These are phyloP conservation scores for Sylvietta virens DNA, from an alignment of 2,113 vertebrate species.

Conservation along the genomic window DNA sequence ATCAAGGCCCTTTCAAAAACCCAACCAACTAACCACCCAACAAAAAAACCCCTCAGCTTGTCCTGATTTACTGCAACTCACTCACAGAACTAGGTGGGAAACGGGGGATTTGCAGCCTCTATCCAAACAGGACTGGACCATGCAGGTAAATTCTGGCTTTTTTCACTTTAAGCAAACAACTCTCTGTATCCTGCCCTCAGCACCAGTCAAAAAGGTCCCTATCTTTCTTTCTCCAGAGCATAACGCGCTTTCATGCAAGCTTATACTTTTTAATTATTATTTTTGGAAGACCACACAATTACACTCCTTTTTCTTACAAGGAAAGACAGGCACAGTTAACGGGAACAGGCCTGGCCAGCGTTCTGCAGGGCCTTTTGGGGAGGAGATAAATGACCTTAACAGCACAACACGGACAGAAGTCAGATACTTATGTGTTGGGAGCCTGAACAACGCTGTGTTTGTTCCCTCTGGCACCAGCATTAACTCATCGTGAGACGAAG, in stretches of 20 bases:
- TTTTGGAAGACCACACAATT: conserved; percentile 21
- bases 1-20: not conserved
- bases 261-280: conserved; percentile 53
- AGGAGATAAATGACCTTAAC: not conserved
- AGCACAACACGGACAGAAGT: not conserved
- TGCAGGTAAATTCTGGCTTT: conserved; percentile 60
- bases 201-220: conserved; percentile 48
- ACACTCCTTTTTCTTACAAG: conserved; percentile 42
- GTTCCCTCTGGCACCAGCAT: not conserved
- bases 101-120: conserved; percentile 9
- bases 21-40: not conserved
- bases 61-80: conserved; percentile 30
- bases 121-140: not conserved
- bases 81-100: not conserved
- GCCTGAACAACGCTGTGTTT: conserved; percentile 3
- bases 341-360: conserved; percentile 59
- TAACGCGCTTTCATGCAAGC: not conserved
- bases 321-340: conserved; percentile 33
- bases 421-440: not conserved
- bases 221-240: conserved; percentile 37
- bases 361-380: conserved; percentile 58
- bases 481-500: not conserved
- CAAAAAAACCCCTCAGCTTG: not conserved
- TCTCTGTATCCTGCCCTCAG: not conserved
- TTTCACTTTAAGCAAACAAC: conserved; percentile 53